phyloP scores from a whole-genome alignment of 2,797 vertebrate genomes.

The Botia almorhae region DNA sequence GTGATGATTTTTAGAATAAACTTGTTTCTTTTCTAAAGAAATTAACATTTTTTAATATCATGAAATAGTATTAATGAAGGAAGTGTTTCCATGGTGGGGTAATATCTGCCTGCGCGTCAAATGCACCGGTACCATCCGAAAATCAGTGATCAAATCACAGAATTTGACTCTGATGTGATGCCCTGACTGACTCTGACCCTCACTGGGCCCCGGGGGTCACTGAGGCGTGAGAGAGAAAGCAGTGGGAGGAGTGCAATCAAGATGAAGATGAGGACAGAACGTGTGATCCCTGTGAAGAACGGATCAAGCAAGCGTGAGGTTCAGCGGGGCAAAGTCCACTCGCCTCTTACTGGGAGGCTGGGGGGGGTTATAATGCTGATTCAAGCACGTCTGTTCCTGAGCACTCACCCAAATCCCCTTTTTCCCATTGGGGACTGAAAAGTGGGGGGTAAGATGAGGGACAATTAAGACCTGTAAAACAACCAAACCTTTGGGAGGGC shows the following conservation, averaged over 20 bases:
- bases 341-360: constrained; percentile 18
- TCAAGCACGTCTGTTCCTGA: constrained; percentile 54
- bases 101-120: no score
- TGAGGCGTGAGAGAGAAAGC: constrained; percentile 58
- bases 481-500: not conserved
- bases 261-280: constrained; percentile 56
- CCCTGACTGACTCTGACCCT: constrained; percentile 43
- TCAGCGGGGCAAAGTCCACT: constrained; percentile 60
- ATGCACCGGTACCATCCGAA: no score
- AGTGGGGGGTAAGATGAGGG: constrained; percentile 27
- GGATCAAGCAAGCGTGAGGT: constrained; percentile 60
- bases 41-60: no score
- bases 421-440: constrained; percentile 29
- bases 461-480: constrained; percentile 15
- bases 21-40: no score
- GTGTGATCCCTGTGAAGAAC: constrained; percentile 57
- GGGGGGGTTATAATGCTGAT: constrained; percentile 51
- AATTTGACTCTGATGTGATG: constrained; percentile 5
- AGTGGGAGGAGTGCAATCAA: constrained; percentile 37
- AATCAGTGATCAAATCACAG: not conserved
- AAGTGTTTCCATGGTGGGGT: no score
- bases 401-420: constrained; percentile 52
- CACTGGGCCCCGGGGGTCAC: constrained; percentile 20
- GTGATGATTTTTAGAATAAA: no score
- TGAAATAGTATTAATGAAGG: no score